Percentiles rank a stretch among this genome's conserved stretches.
phyloP scores from a whole-genome alignment of 2,888 invertebrate species.

The Mesochorus sp. region DNA sequence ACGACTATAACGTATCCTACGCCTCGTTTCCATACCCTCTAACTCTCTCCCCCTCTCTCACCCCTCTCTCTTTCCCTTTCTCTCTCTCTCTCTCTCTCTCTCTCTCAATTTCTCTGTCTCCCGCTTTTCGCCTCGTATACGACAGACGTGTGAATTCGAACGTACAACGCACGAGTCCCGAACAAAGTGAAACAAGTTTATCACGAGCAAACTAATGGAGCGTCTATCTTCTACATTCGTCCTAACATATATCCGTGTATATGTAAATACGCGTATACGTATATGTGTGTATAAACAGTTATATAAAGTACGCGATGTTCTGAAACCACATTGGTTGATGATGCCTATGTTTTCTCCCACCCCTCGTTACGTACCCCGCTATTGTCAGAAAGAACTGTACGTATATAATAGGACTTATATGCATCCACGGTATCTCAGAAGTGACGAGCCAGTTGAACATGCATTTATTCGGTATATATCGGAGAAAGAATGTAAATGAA shows the following conservation, averaged over 20 bases:
- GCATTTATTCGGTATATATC: background rate
- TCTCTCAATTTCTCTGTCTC: background rate
- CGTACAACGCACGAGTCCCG: slow-evolving; percentile 20
- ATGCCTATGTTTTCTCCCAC: slow-evolving; percentile 19
- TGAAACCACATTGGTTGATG: background rate
- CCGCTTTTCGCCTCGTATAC: background rate
- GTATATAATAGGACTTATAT: slow-evolving; percentile 8
- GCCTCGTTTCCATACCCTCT: background rate
- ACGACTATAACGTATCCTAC: slow-evolving; percentile 13
- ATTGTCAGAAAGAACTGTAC: slow-evolving; percentile 38
- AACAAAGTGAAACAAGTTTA: slow-evolving; percentile 60
- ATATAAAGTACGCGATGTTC: too few relatives aligned
- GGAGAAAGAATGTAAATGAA: too few relatives aligned
- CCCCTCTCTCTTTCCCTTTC: background rate
- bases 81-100: background rate
- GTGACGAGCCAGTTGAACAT: slow-evolving; percentile 29
- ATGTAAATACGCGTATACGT: background rate
- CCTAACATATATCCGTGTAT: background rate
- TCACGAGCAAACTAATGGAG: slow-evolving; percentile 53
- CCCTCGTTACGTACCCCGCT: background rate
- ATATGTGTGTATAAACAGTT: too few relatives aligned
- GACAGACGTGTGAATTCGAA: slow-evolving; percentile 7
- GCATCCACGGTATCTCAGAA: slow-evolving; percentile 7
- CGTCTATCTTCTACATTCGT: slow-evolving; percentile 42
- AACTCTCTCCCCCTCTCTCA: background rate